Evolutionary conservation across 2,888 invertebrate species (phyloP).

Genomic region (Ptychoptera albimana): DNA sequence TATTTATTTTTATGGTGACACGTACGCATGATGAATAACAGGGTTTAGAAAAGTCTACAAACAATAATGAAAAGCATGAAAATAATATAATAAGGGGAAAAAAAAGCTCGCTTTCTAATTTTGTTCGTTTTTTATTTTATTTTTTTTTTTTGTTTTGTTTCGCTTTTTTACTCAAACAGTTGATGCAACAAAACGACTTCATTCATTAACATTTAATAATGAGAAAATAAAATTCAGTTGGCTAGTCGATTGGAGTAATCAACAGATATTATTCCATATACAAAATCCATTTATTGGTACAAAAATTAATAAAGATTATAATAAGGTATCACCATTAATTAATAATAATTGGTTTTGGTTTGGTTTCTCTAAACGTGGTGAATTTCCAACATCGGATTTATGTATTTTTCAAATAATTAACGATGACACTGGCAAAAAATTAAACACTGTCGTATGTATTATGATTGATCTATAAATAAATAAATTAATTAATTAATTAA

Average conservation of each 20-base stretch:
- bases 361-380: slow-evolving; percentile 74
- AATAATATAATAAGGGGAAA: neutral
- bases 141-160: neutral
- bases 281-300: slow-evolving; percentile 25
- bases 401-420: slow-evolving; percentile 54
- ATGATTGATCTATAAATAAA: too few species aligned
- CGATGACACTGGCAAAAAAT: too few species aligned
- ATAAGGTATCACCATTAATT: slow-evolving; percentile 9
- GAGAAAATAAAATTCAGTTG: slow-evolving; percentile 30
- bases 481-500: too few species aligned
- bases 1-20: too few species aligned
- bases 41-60: neutral
- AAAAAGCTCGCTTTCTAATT: neutral
- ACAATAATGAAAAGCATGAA: neutral
- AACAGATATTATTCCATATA: slow-evolving; percentile 30
- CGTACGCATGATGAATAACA: too few species aligned
- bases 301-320: too few species aligned
- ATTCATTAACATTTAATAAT: slow-evolving; percentile 26
- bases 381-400: slow-evolving; percentile 56
- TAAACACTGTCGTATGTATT: too few species aligned
- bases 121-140: neutral
- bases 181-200: slow-evolving; percentile 27
- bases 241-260: slow-evolving; percentile 32
- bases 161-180: slow-evolving; percentile 14
- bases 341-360: slow-evolving; percentile 59